Evolutionary conservation across 1,140 invertebrate species (phyloP).

Genomic region (Eulimnadia texana): DNA sequence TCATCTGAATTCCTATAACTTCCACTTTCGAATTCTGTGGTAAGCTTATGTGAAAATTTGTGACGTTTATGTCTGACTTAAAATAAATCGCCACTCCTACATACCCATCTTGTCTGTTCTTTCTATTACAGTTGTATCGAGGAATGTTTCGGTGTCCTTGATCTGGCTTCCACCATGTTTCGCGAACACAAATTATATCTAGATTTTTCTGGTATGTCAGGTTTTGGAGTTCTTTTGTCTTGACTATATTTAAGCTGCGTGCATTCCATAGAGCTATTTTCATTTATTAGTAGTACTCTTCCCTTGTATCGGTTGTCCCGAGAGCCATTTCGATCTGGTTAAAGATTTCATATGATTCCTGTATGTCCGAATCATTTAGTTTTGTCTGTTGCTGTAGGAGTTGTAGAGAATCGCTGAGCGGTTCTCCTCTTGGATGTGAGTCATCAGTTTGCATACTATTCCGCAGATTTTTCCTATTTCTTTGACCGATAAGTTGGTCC

Average conservation of each 20-base stretch:
- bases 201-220: neutral
- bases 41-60: neutral
- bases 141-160: neutral
- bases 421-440: too few relatives aligned
- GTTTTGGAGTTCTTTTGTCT: neutral
- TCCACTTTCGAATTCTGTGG: neutral
- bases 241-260: neutral
- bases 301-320: neutral
- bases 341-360: too few relatives aligned
- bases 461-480: too few relatives aligned
- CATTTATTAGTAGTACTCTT: neutral
- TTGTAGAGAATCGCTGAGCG: too few relatives aligned
- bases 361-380: too few relatives aligned
- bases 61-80: neutral
- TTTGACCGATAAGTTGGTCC: too few relatives aligned
- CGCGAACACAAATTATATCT: neutral
- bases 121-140: neutral
- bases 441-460: too few relatives aligned
- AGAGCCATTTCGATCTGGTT: neutral
- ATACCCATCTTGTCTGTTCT: neutral
- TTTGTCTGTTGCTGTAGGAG: too few relatives aligned
- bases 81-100: neutral
- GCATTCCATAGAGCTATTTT: neutral
- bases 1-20: neutral
- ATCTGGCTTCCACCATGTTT: neutral